A percentile compares a stretch with the other conserved stretches of the same genome.
Conservation (phyloP, 2,797 vertebrate genomes). For the Geotrypetes seraphini region DNA sequence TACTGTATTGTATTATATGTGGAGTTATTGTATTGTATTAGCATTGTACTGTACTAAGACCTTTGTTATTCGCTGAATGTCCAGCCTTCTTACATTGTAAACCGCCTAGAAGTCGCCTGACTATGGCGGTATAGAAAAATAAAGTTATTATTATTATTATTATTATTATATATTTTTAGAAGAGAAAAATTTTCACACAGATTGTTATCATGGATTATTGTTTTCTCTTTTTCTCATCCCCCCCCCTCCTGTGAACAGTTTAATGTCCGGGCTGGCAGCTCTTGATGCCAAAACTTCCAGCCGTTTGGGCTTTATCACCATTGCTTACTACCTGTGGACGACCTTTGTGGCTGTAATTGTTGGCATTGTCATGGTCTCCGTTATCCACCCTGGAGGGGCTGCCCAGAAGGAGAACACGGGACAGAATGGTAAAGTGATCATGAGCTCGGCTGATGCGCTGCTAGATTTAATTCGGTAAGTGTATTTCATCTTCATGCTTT, state of each 20-base stretch:
- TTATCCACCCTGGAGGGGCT: slow-evolving; percentile 86
- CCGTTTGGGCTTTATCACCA: slow-evolving; percentile 82
- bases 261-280: slow-evolving; percentile 91
- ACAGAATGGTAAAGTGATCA: slow-evolving; percentile 77
- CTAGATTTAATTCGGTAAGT: slow-evolving; percentile 87
- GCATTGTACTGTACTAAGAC: too few species aligned
- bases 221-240: slow-evolving; percentile 12
- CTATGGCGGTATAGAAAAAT: too few species aligned
- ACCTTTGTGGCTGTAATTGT: slow-evolving; percentile 89
- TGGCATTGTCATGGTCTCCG: slow-evolving; percentile 89
- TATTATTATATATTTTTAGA: too few species aligned
- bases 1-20: too few species aligned
- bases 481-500: slow-evolving; percentile 3
- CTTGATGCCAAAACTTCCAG: slow-evolving; percentile 91
- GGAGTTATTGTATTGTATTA: too few species aligned
- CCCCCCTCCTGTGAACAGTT: too few species aligned
- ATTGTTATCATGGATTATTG: too few species aligned
- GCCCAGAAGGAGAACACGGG: slow-evolving; percentile 84
- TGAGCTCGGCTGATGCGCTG: slow-evolving; percentile 90
- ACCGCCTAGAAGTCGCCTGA: too few species aligned
- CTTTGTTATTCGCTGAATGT: too few species aligned
- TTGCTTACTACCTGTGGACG: slow-evolving; percentile 94
- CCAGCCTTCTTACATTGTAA: too few species aligned
- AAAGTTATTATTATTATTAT: too few species aligned
- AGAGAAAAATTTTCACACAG: too few species aligned